These are phyloP conservation scores for Radopholus similis DNA, from an alignment of 1,140 invertebrate species.

Conservation along the genomic window DNA sequence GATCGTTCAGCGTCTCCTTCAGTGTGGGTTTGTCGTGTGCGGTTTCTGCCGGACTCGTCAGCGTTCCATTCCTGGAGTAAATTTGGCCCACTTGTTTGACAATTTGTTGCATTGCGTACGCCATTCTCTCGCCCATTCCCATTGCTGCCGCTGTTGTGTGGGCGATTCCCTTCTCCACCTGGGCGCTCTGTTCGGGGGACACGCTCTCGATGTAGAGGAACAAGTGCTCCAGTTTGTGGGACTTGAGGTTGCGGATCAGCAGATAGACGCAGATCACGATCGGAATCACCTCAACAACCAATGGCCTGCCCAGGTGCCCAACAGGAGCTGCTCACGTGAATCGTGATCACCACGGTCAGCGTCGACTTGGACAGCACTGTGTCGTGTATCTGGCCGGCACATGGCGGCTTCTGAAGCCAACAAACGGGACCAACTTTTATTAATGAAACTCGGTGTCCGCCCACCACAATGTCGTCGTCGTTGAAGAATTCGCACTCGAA, in stretches of 20 bases:
- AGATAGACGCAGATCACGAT: constrained; percentile 45
- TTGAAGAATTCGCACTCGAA: constrained; percentile 55
- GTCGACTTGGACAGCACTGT: constrained; percentile 48
- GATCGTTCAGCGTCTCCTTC: constrained; percentile 38
- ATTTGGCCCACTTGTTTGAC: not conserved
- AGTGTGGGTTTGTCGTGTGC: constrained; percentile 21
- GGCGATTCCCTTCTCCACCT: not conserved
- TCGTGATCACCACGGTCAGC: constrained; percentile 35
- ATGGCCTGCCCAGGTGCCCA: too few relatives aligned
- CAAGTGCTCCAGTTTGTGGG: constrained; percentile 42
- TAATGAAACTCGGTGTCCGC: constrained; percentile 12
- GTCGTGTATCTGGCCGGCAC: constrained; percentile 51
- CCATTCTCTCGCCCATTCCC: not conserved
- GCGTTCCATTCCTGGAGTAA: not conserved
- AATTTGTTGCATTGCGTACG: constrained; percentile 1
- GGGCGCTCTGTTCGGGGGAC: constrained; percentile 17
- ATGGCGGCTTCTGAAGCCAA: constrained; percentile 40
- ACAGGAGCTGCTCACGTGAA: too few relatives aligned
- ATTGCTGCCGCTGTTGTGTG: not conserved
- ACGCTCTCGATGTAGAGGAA: constrained; percentile 52
- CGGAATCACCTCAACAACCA: constrained; percentile 29
- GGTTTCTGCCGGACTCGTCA: not conserved
- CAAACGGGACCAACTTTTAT: not conserved
- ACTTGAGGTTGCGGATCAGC: constrained; percentile 40
- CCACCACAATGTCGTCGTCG: constrained; percentile 49